Base-by-base conservation (phyloP, 1,140 invertebrate genomes). In the Hylaeus anthracinus region DNA sequence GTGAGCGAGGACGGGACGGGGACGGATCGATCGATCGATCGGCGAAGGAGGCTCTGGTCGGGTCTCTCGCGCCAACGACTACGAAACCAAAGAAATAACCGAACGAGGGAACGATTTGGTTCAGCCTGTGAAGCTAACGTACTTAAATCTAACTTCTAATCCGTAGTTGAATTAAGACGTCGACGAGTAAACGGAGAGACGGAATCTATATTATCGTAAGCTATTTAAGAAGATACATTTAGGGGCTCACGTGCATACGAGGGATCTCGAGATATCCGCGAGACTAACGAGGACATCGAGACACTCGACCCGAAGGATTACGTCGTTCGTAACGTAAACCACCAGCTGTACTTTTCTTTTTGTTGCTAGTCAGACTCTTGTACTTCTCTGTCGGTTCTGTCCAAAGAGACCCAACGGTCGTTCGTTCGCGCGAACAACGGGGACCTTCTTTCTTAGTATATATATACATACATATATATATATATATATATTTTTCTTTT, bases 351-450 rank as follows among this genome's bases (percentile, higher is more conserved):
- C 37, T 39, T 45, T 10, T 72, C 26, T 26, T 76, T 48, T 48
- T 8, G 58, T 60, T 86, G 65, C 85, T 86, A 86, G 85, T 86
- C 85, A 85, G 73, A 67, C 76, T 86, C 70, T 75, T 71, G 67
- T 73, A 82, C 72, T 86, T 81, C 48, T 73, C 71, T 72, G 51
- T 14, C 76, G 51, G 55, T 65, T 51, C 51, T 78, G 26, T 58
- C 77, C 76, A 65, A 79, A 73, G 75, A 73, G 51, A 51, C 10
- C 51, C 51, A 9, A 8, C 6, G 51, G 6, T 51, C 6, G 51
- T 51, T 9, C 6, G 6, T 8, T 8, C 10, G 9, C 2, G 2
- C 51, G 9, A 51, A 51, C 5, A 1, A 9, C 51, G 51, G 10
- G 51, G 41, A 48, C 41, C 14, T 61, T 45, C 5, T 12, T 37